Percentiles rank a stretch among this genome's conserved stretches.
Evolutionary conservation across 1,140 invertebrate genomes (phyloP).

Genomic region (Mactra quadrangularis): DNA sequence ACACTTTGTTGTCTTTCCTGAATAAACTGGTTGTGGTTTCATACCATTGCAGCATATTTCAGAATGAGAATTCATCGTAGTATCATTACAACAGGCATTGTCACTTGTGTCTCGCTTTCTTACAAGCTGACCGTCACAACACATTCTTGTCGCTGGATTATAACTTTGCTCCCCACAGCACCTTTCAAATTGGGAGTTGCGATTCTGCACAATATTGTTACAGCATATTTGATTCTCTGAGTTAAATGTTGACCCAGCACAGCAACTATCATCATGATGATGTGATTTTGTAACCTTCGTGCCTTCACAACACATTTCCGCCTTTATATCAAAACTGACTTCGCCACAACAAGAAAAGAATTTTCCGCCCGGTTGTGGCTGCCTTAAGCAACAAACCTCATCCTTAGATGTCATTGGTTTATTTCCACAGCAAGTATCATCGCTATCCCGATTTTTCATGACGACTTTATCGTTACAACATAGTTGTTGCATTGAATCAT

Average conservation of each 20-base stretch:
- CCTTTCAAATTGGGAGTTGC: not conserved
- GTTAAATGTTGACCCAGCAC: constrained; percentile 10
- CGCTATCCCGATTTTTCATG: constrained; percentile 11
- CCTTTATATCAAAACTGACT: constrained; percentile 14
- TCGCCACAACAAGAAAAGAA: constrained; percentile 26
- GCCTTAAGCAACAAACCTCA: constrained; percentile 30
- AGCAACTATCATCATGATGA: constrained; percentile 28
- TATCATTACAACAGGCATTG: constrained; percentile 17
- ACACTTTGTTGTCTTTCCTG: constrained; percentile 23
- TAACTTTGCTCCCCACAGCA: constrained; percentile 21
- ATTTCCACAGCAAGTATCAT: constrained; percentile 31
- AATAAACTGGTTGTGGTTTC: not conserved
- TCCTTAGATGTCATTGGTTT: not conserved
- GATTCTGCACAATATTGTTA: not conserved
- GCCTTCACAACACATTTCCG: constrained; percentile 33
- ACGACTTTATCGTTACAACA: constrained; percentile 31
- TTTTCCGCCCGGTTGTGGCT: constrained; percentile 29
- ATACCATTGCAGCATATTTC: constrained; percentile 34
- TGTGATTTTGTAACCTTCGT: not conserved
- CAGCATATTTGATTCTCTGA: constrained; percentile 29
- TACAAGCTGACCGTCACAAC: constrained; percentile 14
- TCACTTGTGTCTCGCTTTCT: not conserved
- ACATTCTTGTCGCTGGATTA: constrained; percentile 10
- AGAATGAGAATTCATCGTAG: constrained; percentile 1
- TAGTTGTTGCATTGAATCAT: constrained; percentile 4